phyloP scores from a whole-genome alignment of 2,888 invertebrate genomes.

The Trichogramma evanescens region DNA sequence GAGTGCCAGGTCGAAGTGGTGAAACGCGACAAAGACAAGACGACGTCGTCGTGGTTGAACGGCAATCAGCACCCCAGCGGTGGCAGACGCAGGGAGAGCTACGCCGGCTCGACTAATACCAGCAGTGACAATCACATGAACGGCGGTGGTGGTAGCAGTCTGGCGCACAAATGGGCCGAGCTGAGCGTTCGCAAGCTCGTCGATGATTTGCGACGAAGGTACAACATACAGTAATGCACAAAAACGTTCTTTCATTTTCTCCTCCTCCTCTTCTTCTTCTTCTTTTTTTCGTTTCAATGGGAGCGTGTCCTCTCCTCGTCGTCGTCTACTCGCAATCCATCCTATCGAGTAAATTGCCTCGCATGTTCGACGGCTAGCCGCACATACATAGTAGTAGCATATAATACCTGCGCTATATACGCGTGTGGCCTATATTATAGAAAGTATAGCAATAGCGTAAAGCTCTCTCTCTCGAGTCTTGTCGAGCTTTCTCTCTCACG shows the following conservation, averaged over 20 bases:
- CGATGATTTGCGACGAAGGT: constrained; percentile 17
- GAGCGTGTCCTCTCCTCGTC: no score
- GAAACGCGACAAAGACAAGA: background rate
- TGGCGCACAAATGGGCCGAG: constrained; percentile 14
- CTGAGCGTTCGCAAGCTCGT: constrained; percentile 17
- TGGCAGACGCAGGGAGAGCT: no score
- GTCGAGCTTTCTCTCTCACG: background rate
- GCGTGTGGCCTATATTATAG: background rate
- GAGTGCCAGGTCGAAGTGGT: background rate
- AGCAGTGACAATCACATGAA: no score
- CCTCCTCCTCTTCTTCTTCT: background rate
- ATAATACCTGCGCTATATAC: no score
- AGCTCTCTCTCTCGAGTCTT: background rate
- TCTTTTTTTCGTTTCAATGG: background rate
- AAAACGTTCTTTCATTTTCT: background rate
- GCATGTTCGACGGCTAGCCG: no score
- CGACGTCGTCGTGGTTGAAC: background rate
- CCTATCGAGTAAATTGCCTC: no score
- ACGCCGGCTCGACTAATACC: no score
- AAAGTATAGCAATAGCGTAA: background rate
- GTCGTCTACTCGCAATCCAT: no score
- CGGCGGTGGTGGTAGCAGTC: no score
- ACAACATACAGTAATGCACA: no score
- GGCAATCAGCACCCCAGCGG: no score
- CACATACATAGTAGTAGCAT: no score